These are phyloP conservation scores for Tringa solitaria DNA, from an alignment of 2,113 vertebrate genomes.

Conservation along the genomic window DNA sequence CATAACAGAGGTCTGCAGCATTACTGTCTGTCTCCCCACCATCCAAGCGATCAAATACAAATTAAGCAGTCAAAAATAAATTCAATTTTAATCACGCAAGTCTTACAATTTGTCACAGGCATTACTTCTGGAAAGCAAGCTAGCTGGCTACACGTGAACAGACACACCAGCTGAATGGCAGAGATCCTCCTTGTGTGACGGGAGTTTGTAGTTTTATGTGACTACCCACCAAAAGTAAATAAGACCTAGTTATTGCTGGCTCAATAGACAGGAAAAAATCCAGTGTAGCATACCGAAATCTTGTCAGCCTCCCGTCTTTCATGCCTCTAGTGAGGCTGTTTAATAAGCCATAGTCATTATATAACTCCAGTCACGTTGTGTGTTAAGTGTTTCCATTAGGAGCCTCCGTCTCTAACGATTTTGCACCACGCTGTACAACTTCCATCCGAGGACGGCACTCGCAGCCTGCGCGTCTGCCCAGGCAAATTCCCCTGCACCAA, in stretches of 20 bases:
- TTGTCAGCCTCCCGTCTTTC: background rate
- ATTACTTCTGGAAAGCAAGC: background rate
- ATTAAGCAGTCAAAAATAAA: background rate
- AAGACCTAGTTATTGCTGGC: slow-evolving; percentile 50
- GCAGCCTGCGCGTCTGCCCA: background rate
- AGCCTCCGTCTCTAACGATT: background rate
- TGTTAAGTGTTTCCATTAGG: background rate
- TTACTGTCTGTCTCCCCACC: background rate
- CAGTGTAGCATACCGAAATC: background rate
- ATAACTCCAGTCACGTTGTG: slow-evolving; percentile 5
- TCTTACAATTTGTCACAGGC: background rate
- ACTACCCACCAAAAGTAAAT: slow-evolving; percentile 46
- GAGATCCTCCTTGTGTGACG: background rate
- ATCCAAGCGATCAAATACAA: background rate
- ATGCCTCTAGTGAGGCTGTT: slow-evolving; percentile 34
- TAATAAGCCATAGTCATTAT: slow-evolving; percentile 31
- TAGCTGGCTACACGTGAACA: background rate
- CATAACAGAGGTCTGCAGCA: background rate
- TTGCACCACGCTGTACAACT: background rate
- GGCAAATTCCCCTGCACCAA: background rate
- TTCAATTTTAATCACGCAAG: background rate
- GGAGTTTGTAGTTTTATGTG: background rate
- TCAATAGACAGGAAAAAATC: slow-evolving; percentile 36
- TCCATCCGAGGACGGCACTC: background rate
- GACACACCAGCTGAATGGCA: background rate